A percentile compares a stretch with the other conserved stretches of the same genome.
Evolutionary conservation across 2,888 invertebrate genomes (phyloP).

Genomic region (Choristoneura rosaceana): DNA sequence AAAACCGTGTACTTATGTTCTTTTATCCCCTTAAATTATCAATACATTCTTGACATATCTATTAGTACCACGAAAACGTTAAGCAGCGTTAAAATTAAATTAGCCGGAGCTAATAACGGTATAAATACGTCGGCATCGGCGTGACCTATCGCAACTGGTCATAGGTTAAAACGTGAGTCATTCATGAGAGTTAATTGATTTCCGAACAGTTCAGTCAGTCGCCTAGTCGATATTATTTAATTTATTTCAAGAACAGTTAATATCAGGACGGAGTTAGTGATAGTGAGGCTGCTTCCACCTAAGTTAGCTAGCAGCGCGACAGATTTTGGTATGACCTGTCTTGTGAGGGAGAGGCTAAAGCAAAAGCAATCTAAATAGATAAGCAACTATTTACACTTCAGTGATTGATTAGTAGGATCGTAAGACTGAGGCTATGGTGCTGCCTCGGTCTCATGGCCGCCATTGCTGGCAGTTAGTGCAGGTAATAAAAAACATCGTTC

Average conservation of each 20-base stretch:
- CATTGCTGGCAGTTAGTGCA: neutral
- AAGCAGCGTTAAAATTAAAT: neutral
- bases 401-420: too few species aligned
- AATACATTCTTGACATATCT: neutral
- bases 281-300: neutral
- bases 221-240: neutral
- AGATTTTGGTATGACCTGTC: too few species aligned
- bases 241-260: neutral
- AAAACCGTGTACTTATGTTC: neutral
- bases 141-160: constrained; percentile 34
- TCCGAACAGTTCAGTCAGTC: neutral
- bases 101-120: constrained; percentile 16
- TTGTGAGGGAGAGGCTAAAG: too few species aligned
- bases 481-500: neutral
- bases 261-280: neutral
- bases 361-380: too few species aligned
- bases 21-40: neutral
- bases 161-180: constrained; percentile 27
- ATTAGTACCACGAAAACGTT: constrained; percentile 8
- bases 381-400: too few species aligned
- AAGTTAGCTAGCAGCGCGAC: too few species aligned
- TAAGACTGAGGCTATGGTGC: neutral
- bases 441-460: neutral
- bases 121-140: constrained; percentile 14
- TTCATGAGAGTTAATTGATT: constrained; percentile 10